Conservation (phyloP, 2,113 vertebrate species). For the Clarias gariepinus region DNA sequence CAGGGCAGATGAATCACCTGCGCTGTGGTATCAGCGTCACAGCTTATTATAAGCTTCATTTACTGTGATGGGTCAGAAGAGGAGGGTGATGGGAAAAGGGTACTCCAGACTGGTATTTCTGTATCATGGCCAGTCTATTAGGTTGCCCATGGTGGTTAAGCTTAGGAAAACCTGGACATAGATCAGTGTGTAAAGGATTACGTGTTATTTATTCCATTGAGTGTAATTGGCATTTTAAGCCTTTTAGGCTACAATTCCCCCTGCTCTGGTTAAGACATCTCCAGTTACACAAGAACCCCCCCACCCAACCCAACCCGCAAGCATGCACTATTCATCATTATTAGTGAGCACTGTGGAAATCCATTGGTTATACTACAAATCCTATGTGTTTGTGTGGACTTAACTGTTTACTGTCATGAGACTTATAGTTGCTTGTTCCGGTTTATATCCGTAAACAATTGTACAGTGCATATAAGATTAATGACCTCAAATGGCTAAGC, state of each 20-base stretch:
- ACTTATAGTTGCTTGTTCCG: background rate
- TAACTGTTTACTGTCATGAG: constrained; percentile 37
- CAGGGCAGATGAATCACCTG: constrained; percentile 60
- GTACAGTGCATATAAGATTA: constrained; percentile 33
- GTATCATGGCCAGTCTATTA: constrained; percentile 22
- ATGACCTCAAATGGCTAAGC: constrained; percentile 19
- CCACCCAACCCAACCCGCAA: constrained; percentile 15
- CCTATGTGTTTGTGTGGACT: constrained; percentile 30
- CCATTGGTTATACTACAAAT: constrained; percentile 14
- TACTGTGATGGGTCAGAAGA: constrained; percentile 42
- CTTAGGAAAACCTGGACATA: constrained; percentile 17
- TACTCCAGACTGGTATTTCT: background rate
- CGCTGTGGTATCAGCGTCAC: constrained; percentile 45
- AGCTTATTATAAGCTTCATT: constrained; percentile 62
- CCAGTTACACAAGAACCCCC: constrained; percentile 48
- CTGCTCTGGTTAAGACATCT: constrained; percentile 54
- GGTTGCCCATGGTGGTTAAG: constrained; percentile 14
- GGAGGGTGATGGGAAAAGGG: constrained; percentile 42
- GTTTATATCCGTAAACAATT: constrained; percentile 21
- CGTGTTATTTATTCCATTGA: constrained; percentile 46
- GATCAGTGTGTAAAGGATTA: constrained; percentile 41
- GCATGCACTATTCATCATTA: constrained; percentile 28
- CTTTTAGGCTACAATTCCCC: constrained; percentile 43
- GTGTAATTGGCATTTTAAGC: constrained; percentile 43
- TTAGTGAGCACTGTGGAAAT: constrained; percentile 17